Conservation (phyloP, 35 echinoderm and acorn worm species). For the Apostichopus californicus region DNA sequence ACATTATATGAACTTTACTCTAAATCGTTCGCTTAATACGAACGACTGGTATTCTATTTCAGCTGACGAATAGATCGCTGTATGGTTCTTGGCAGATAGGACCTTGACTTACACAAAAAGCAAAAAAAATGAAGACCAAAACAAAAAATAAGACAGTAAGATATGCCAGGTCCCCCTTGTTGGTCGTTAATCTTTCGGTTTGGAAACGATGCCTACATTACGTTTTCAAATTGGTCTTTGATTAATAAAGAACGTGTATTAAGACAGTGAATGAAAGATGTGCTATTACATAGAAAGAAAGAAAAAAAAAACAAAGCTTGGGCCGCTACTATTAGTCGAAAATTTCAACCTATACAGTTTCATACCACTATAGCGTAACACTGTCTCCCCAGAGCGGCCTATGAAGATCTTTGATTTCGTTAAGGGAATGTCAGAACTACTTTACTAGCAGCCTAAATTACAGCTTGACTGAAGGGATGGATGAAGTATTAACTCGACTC, state of each 20-base stretch:
- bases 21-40: slow-evolving; percentile 13
- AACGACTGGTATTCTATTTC: slow-evolving; percentile 27
- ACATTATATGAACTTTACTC: slow-evolving; percentile 17
- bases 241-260: neutral
- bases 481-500: too few relatives aligned
- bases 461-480: neutral
- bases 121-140: too few relatives aligned
- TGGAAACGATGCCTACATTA: neutral
- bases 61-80: slow-evolving; percentile 26
- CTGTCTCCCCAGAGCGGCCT: slow-evolving; percentile 32
- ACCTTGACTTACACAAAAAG: slow-evolving; percentile 7
- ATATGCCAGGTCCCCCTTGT: neutral
- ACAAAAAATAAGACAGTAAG: neutral
- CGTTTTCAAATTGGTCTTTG: slow-evolving; percentile 43
- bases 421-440: slow-evolving; percentile 11
- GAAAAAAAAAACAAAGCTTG: slow-evolving; percentile 4
- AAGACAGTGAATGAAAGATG: too few relatives aligned
- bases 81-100: slow-evolving; percentile 20
- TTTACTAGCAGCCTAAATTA: slow-evolving; percentile 14
- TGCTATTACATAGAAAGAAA: neutral
- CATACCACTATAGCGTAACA: slow-evolving; percentile 14
- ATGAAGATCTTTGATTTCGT: neutral
- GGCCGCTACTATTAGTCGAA: neutral
- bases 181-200: slow-evolving; percentile 31
- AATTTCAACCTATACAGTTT: neutral